Percentiles rank a stretch among this genome's conserved stretches.
Evolutionary conservation across 2,113 vertebrate species (phyloP).

Genomic region (Arenaria interpres): DNA sequence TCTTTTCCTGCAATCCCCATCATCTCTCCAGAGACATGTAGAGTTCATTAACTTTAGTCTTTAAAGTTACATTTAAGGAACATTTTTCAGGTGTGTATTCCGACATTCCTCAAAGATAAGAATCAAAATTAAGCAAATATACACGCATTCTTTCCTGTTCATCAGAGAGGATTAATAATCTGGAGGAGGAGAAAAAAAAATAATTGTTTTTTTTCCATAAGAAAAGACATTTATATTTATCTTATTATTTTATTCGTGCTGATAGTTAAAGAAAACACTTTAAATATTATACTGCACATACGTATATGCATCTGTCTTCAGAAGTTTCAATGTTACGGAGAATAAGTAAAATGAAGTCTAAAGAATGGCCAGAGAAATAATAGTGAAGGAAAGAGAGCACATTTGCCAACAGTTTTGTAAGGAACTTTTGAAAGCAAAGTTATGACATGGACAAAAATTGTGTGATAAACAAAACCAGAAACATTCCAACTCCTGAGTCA

Average conservation of each 20-base stretch:
- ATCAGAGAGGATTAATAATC: neutral
- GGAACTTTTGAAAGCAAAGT: neutral
- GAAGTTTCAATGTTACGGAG: neutral
- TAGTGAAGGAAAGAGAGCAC: neutral
- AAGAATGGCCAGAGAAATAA: neutral
- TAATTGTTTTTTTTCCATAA: neutral
- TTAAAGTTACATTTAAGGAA: neutral
- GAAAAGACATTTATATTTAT: neutral
- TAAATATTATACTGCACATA: neutral
- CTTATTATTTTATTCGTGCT: neutral
- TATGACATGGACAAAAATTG: neutral
- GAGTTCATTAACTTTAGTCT: neutral
- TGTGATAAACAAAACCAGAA: neutral
- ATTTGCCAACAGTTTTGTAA: neutral
- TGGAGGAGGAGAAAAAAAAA: neutral
- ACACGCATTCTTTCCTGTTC: neutral
- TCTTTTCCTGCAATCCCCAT: neutral
- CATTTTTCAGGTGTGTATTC: neutral
- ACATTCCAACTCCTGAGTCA: neutral
- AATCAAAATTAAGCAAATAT: neutral
- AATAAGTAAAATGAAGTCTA: neutral
- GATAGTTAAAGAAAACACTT: neutral
- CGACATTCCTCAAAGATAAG: neutral
- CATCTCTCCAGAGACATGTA: neutral
- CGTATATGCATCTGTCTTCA: neutral